Conservation (phyloP, 2,888 invertebrate genomes). For the Eupeodes latifasciatus region DNA sequence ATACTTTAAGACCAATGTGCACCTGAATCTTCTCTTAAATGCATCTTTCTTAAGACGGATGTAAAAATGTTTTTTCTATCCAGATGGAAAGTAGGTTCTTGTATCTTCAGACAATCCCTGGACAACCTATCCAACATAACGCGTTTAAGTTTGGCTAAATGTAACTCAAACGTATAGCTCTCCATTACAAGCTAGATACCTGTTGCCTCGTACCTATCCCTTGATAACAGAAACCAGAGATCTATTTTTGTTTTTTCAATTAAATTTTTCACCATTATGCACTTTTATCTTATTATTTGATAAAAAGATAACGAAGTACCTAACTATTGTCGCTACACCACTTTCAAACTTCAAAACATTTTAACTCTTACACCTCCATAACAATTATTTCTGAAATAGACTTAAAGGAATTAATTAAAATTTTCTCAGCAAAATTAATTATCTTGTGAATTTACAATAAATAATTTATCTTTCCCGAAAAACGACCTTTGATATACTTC, state of each 20-base stretch:
- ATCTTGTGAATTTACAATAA: constrained; percentile 64
- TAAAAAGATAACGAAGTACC: neutral
- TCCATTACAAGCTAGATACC: no score
- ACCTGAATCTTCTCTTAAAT: no score
- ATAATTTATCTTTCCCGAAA: constrained; percentile 62
- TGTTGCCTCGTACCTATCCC: no score
- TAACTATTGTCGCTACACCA: neutral
- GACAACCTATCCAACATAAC: no score
- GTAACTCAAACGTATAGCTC: no score
- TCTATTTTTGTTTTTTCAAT: neutral
- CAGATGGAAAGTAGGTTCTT: no score
- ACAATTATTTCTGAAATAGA: constrained; percentile 45
- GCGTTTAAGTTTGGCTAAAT: no score
- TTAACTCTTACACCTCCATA: neutral
- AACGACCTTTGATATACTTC: constrained; percentile 33
- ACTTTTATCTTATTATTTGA: neutral
- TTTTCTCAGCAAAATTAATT: constrained; percentile 57
- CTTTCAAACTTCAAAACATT: neutral
- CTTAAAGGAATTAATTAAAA: constrained; percentile 65
- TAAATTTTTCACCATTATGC: neutral
- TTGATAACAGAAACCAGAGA: no score
- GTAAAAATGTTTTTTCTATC: no score
- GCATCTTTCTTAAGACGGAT: no score
- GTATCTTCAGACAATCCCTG: no score
- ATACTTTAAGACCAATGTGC: no score